A percentile compares a stretch with the other conserved stretches of the same genome.
phyloP scores from a whole-genome alignment of 2,888 invertebrate species.

The Hirtodrosophila cameraria region DNA sequence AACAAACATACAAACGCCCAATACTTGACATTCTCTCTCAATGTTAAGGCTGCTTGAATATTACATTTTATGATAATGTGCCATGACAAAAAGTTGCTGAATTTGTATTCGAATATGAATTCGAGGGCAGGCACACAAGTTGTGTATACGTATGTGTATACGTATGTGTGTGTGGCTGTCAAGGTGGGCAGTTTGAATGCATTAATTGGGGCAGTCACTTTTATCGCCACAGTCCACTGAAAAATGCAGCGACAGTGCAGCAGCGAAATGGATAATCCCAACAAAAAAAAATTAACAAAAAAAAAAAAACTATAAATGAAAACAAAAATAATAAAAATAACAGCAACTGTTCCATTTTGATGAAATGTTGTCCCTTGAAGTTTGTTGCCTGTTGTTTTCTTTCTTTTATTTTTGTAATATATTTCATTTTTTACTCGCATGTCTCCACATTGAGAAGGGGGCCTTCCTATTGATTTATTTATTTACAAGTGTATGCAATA shows the following conservation, averaged over 20 bases:
- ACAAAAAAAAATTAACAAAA: no score
- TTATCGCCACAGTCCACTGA: no score
- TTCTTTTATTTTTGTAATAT: conserved; percentile 17
- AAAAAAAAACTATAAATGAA: no score
- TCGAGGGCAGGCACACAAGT: conserved; percentile 8
- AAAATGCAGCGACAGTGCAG: no score
- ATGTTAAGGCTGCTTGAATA: conserved; percentile 6
- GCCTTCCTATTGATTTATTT: conserved; percentile 53
- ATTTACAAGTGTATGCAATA: conserved; percentile 44
- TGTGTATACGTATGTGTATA: no score
- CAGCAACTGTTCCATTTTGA: conserved; percentile 12
- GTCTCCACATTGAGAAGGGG: conserved; percentile 10
- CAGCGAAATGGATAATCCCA: no score
- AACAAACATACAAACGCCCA: conserved; percentile 13
- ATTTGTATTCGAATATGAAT: no score
- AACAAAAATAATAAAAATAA: no score
- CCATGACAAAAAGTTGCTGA: neutral
- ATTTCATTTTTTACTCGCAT: conserved; percentile 23
- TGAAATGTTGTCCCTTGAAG: conserved; percentile 21
- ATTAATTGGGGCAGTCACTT: no score
- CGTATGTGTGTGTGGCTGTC: no score
- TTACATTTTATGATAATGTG: conserved; percentile 18
- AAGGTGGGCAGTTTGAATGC: no score
- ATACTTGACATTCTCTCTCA: conserved; percentile 8
- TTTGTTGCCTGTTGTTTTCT: conserved; percentile 8